These are phyloP conservation scores for Temnothorax nylanderi DNA, from an alignment of 1,140 invertebrate species.

Conservation along the genomic window DNA sequence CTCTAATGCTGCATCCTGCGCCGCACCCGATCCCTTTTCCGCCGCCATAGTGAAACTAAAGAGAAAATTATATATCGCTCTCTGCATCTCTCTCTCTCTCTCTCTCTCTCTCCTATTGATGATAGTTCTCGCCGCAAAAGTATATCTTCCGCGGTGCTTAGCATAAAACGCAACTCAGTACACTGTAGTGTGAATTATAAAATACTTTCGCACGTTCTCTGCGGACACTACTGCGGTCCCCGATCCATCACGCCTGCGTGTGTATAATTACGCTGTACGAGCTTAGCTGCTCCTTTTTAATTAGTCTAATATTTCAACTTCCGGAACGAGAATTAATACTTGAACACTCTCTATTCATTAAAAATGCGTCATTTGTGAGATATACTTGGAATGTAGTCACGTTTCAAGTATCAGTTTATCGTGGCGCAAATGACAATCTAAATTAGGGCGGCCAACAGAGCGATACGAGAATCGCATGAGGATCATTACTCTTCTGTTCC, in stretches of 20 bases:
- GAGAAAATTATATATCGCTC: slow-evolving; percentile 19
- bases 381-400: neutral
- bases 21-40: neutral
- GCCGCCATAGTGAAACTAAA: neutral
- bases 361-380: neutral
- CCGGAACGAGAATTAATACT: neutral
- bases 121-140: slow-evolving; percentile 27
- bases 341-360: neutral
- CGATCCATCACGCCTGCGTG: neutral
- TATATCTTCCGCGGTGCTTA: slow-evolving; percentile 16
- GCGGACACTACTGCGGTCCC: neutral
- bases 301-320: slow-evolving; percentile 28
- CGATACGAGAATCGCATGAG: neutral
- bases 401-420: neutral
- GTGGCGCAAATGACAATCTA: too few species aligned
- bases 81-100: neutral
- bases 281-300: neutral
- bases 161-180: slow-evolving; percentile 7
- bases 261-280: neutral
- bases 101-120: neutral
- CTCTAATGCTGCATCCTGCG: slow-evolving; percentile 11
- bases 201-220: slow-evolving; percentile 19
- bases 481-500: slow-evolving; percentile 5
- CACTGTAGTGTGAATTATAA: neutral
- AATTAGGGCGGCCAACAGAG: neutral